Evolutionary conservation across 2,113 vertebrate genomes (phyloP), one percentile per base, ranked within the genome.

Genomic region (Carassius gibelio): DNA sequence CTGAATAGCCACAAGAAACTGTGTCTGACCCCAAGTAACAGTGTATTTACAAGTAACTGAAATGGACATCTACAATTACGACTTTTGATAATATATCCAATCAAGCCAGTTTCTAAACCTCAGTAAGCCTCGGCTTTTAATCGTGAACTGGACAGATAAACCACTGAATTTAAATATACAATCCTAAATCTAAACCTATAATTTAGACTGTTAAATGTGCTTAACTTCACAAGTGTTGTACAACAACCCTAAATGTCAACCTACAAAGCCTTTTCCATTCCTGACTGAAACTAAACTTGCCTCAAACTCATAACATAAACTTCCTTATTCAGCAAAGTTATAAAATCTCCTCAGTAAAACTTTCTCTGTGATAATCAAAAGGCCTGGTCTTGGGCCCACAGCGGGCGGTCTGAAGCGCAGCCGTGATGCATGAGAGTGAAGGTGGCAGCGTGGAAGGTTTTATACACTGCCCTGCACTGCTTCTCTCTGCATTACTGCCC

Each of bases 401-500:
- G 79, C 45, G 3, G 45, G 62, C 61, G 17, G 62, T 34, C 64
- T 52, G 26, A 69, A 68, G 15, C 2, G 45, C 48, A 72, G 81
- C 68, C 11, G 34, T 83, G 81, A 83, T 83, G 81, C 81, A 83
- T 83, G 81, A 72, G 48, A 83, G 81, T 72, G 68, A 74, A 83
- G 68, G 68, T 74, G 81, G 81, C 68, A 83, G 81, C 50, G 34
- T 85, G 68, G 34, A 81, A 36, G 52, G 26, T 85, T 80, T 72
- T 57, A 80, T 59, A 80, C 84, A 85, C 76, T 80, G 64, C 75
- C 64, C 62, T 71, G 64, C 48, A 30, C 75, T 72, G 61, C 36
- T 55, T 30, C 45, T 66, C 75, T 68, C 83, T 68, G 83, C 83
- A 85, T 77, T 91, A 87, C 77, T 88, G 90, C 89, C 84, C 86